Conservation (phyloP, 2,113 vertebrate species). For the Cichladusa arquata region DNA sequence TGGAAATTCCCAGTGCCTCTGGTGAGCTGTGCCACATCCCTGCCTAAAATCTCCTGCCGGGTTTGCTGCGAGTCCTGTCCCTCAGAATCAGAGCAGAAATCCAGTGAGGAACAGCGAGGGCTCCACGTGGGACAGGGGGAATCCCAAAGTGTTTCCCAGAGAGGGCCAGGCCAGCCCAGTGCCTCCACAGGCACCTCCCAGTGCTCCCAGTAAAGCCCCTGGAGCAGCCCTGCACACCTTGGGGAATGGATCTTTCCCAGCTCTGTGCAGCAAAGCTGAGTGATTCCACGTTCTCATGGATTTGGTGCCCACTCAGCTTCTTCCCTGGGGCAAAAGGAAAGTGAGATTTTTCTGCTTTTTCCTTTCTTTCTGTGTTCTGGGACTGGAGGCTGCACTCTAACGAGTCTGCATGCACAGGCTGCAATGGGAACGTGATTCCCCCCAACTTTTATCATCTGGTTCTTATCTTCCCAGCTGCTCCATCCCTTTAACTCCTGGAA, state of each 20-base stretch:
- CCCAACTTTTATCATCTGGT: conserved; percentile 19
- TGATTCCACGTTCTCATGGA: neutral
- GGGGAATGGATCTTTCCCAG: no score
- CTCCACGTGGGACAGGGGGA: fast-evolving
- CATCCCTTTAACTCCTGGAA: neutral
- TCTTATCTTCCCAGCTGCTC: neutral
- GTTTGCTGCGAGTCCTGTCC: neutral
- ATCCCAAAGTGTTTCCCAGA: neutral
- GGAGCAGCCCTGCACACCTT: neutral
- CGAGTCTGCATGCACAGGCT: neutral
- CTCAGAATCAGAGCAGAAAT: fast-evolving
- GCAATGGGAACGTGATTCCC: neutral
- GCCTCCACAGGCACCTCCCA: neutral
- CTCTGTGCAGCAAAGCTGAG: neutral
- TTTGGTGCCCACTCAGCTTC: neutral
- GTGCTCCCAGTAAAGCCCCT: neutral
- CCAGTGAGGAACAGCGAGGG: fast-evolving
- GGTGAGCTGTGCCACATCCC: neutral
- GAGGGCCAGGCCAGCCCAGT: neutral
- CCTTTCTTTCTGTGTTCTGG: neutral
- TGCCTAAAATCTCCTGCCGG: fast-evolving
- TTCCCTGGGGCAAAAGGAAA: neutral
- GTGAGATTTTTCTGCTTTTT: fast-evolving
- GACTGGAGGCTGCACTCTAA: conserved; percentile 3
- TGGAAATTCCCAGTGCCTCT: fast-evolving